phyloP scores from a whole-genome alignment of 2,113 vertebrate genomes.

The Lycaon pictus region DNA sequence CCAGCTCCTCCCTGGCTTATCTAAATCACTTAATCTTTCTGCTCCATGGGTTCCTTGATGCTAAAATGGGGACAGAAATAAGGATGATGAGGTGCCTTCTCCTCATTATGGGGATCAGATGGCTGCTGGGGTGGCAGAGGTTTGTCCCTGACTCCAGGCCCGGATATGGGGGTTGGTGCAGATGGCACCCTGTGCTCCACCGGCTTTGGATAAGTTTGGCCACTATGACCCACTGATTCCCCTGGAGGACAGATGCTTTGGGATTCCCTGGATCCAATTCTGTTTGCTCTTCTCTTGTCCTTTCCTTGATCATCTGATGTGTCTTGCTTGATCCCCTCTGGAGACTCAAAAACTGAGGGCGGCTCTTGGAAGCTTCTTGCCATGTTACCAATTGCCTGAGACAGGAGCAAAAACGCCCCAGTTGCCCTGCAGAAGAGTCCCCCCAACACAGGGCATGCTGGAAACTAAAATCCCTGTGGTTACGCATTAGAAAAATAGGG shows the following conservation, averaged over 20 bases:
- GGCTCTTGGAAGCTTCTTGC: not conserved
- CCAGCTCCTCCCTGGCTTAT: not conserved
- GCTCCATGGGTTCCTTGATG: not conserved
- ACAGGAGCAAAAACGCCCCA: not conserved
- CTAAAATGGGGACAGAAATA: not conserved
- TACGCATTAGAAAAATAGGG: not conserved
- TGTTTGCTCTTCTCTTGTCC: fast-evolving
- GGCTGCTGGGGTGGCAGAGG: not conserved
- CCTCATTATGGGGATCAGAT: not conserved
- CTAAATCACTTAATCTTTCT: not conserved
- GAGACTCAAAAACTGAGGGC: not conserved
- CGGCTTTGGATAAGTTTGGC: not conserved
- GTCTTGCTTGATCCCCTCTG: not conserved
- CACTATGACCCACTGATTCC: fast-evolving
- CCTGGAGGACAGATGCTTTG: not conserved
- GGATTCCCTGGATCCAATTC: not conserved
- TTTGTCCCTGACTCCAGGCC: not conserved
- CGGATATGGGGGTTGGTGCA: not conserved
- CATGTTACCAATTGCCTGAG: not conserved
- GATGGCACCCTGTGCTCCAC: not conserved
- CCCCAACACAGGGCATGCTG: not conserved
- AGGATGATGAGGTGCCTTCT: not conserved
- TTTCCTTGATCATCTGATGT: not conserved
- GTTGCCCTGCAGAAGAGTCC: not conserved
- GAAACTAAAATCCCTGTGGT: not conserved